Evolutionary conservation across 1,140 invertebrate species (phyloP), one percentile per base, ranked within the genome.

Genomic region (Drosophila cardini): DNA sequence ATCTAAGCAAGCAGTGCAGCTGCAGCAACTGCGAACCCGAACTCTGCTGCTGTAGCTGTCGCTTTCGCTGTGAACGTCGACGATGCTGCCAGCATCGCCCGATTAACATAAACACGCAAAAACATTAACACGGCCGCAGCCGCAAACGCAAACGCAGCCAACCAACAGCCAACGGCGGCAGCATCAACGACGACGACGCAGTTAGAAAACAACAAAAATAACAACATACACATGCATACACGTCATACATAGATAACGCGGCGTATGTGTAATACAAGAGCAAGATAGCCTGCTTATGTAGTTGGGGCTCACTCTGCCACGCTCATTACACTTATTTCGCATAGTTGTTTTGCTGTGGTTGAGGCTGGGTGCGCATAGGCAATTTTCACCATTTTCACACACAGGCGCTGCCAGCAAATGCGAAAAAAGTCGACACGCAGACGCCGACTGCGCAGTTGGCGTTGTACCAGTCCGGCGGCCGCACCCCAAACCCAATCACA

Each of bases 61-160:
- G 63, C 55, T 43, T 42, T 34, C 13, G 8, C 50, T 50, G 61
- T n/a, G 55, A 56, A 50, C 56, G 79, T 46, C 53, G 64, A 36
- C 72, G 34, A 32, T 76, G 65, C 48, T 61, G 58, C 57, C 64
- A 46, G 52, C 63, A 36, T 40, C 30, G 72, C 21, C 64, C 83
- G 89, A 90, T 90, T 90, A 90, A 90, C 87, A 90, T 90, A 90
- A 90, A 90, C 89, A 91, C 87, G 89, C 89, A 90, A 90, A 90
- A 89, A 90, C 87, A 90, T 90, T 89, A 90, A 91, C 80, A 90
- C 78, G 63, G 80, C 64, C 68, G 61, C 69, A 56, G 32, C 72
- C 36, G 63, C 76, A 68, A 62, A 53, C 34, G 40, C 65, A 50
- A 42, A 64, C 50, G 58, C 80, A 69, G 73, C 69, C 76, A 68